Evolutionary conservation across 2,797 vertebrate genomes (phyloP).

Genomic region (Arctocebus calabarensis): DNA sequence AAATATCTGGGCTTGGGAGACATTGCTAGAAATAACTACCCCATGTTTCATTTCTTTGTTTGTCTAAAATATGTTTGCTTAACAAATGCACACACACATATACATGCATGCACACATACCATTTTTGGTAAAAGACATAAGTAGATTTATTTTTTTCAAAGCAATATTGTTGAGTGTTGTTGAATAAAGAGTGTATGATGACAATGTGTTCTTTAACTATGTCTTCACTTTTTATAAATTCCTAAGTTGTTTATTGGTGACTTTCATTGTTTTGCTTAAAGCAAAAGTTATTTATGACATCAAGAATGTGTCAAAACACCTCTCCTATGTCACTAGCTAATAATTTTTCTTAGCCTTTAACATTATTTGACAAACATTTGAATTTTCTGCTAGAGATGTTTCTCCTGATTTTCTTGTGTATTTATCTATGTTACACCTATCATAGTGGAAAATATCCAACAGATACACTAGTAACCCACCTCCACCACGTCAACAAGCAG

Average conservation of each 20-base stretch:
- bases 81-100: neutral
- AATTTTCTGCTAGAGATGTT: neutral
- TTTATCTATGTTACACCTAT: neutral
- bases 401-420: too few relatives aligned
- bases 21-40: neutral
- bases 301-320: neutral
- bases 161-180: neutral
- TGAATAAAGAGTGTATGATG: too few relatives aligned
- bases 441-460: neutral
- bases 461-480: neutral
- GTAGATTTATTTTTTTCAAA: neutral
- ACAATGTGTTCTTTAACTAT: too few relatives aligned
- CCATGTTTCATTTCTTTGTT: too few relatives aligned
- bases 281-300: neutral
- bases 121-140: neutral
- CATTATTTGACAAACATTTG: neutral
- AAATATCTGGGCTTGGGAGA: neutral
- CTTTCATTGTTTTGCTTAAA: neutral
- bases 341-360: neutral
- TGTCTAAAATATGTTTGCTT: neutral
- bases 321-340: neutral
- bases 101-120: neutral
- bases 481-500: rapidly evolving
- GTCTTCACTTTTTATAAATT: neutral
- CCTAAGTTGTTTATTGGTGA: neutral